Evolutionary conservation across 2,888 invertebrate species (phyloP), one percentile per base, ranked within the genome.

Genomic region (Keiferia lycopersicella): DNA sequence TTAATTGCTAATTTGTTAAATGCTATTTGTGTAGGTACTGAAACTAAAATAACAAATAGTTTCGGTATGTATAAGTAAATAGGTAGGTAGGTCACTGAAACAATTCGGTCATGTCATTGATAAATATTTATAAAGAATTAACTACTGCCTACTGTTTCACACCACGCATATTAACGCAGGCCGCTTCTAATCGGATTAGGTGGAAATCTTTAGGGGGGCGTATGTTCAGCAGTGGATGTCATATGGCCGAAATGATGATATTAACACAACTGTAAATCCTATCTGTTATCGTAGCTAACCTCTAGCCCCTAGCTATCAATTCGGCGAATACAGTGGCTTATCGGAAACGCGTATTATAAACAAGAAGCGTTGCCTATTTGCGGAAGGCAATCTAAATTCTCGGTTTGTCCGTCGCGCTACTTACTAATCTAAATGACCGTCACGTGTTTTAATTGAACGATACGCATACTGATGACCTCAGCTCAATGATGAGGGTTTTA

Each of bases 361-460:
- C 34, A 16, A 58, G n/a, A 18, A 39, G 58, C 12, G 53, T 7
- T 10, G 8, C 12, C 2, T n/a, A 14, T 45, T 59, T 56, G 56
- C 56, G 56, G 56, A 56, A 34, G 56, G 16, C 39, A 41, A 59
- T 20, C 34, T 58, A 45, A 56, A 56, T 56, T 56, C 56, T 16
- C 30, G 22, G 11, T 22, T n/a, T 16, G 45, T 45, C 45, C 22
- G 51, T 53, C 22, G 51, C 51, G 51, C 20, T 22, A 22, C 51
- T 53, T 26, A 45, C 20, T 53, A 53, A 53, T 53, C 51, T 53
- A 20, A 53, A 53, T 53, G 22, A 14, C 22, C 22, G 22, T 22
- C 57, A 58, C 12, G 11, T 20, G 20, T 22, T 22, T 45, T 45
- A 45, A 45, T n/a, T 16, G n/a, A 45, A n/a, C 16, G 45, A n/a